Base-by-base conservation (phyloP, 1,140 invertebrate species). In the Pseudomyrmex dendroicus region DNA sequence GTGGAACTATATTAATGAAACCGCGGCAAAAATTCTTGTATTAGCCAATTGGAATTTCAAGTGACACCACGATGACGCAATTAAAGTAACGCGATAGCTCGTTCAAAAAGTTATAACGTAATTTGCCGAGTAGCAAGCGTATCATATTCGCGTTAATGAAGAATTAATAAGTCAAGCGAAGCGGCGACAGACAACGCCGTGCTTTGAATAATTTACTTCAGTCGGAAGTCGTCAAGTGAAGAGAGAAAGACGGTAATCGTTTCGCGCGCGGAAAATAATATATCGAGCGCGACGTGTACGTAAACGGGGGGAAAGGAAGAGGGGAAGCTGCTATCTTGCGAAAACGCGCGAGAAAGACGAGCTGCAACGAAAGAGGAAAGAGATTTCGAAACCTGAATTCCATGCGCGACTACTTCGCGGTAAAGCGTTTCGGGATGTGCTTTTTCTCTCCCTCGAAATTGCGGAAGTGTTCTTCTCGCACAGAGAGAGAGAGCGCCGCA, bases 81-180 rank as follows among this genome's bases (percentile, higher is more conserved):
- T 35, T 78, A 80, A 59, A 63, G 44, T 12, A 54, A 61, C n/a
- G 22, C 35, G 52, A 70, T 78, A 10, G 20, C 15, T 48, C 2
- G 20, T 57, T 68, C 20, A 70, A 70, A 78, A 70, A 78, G n/a
- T 76, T 59, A 57, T 66, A 77, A 52, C 10, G 17, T 35, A 70
- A 80, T 50, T 70, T 44, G 15, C 22, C 25, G 44, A 72, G 22
- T 78, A 15, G 20, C 9, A 78, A 48, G 8, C 64, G n/a, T 59
- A 70, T 80, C n/a, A 68, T 78, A 48, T 59, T 70, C 12, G 15
- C 20, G 15, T 80, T 80, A 80, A 70, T 80, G 54, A 80, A 80
- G 20, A 80, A 59, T 70, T 80, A 80, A 70, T 61, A 46, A 61
- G 20, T 56, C 44, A 44, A 15, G 15, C 22, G 54, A 59, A 46